A percentile compares a stretch with the other conserved stretches of the same genome.
phyloP scores from a whole-genome alignment of 2,797 vertebrate species.

The Parauchenoglanis punctatus region DNA sequence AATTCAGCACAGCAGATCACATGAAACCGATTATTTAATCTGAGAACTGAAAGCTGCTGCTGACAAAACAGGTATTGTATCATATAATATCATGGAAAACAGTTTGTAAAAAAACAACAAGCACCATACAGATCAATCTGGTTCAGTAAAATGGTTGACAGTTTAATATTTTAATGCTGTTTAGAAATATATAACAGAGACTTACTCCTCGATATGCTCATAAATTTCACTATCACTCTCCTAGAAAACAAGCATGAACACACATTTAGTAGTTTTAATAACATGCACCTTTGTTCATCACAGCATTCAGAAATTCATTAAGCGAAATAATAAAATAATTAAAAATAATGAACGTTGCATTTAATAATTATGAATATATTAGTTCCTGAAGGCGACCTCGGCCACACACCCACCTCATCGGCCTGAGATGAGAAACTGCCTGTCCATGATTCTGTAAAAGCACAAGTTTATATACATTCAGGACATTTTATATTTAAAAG shows the following conservation, averaged over 20 bases:
- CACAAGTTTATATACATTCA: neutral
- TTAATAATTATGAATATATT: neutral
- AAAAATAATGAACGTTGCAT: no score
- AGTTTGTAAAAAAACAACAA: neutral
- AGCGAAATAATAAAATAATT: neutral
- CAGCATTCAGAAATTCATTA: neutral
- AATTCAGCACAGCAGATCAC: slow-evolving; percentile 15
- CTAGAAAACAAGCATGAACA: slow-evolving; percentile 60
- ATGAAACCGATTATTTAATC: slow-evolving; percentile 5
- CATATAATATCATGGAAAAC: neutral
- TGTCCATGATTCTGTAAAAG: slow-evolving; percentile 67
- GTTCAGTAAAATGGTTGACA: neutral
- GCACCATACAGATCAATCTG: neutral
- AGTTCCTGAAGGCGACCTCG: neutral
- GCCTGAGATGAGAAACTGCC: slow-evolving; percentile 63
- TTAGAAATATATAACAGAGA: slow-evolving; percentile 40
- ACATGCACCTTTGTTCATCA: neutral
- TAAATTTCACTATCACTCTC: slow-evolving; percentile 70
- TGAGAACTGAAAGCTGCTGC: neutral
- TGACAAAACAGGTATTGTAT: neutral
- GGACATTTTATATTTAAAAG: neutral
- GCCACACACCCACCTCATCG: slow-evolving; percentile 62
- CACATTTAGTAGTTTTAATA: neutral
- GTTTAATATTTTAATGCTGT: neutral
- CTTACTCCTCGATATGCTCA: slow-evolving; percentile 77